Conservation (phyloP, 2,888 invertebrate genomes). For the Drosophila infuscata region DNA sequence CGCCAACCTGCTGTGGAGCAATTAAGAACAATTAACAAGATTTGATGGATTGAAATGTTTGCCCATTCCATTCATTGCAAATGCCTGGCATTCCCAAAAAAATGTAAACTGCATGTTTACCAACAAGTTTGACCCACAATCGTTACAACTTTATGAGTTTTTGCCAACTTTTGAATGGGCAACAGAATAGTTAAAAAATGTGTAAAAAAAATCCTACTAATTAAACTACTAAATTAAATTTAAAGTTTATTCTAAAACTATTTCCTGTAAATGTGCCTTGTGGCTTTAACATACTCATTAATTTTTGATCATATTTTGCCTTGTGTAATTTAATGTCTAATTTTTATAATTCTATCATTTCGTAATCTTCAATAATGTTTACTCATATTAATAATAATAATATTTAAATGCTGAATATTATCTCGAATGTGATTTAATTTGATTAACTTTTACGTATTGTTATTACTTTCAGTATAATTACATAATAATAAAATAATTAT, state of each 20-base stretch:
- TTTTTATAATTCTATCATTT: not conserved
- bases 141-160: slow-evolving; percentile 2
- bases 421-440: not conserved
- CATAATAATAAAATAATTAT: not conserved
- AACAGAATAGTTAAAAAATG: not conserved
- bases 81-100: slow-evolving; percentile 29
- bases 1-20: slow-evolving; percentile 44
- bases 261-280: not conserved
- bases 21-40: slow-evolving; percentile 73
- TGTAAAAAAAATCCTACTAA: not conserved
- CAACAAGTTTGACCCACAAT: slow-evolving; percentile 26
- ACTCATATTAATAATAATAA: not conserved
- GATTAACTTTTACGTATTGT: not conserved
- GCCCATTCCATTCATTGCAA: slow-evolving; percentile 25
- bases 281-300: not conserved
- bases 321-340: not conserved
- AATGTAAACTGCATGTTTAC: slow-evolving; percentile 7
- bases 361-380: not conserved
- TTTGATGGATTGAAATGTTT: slow-evolving; percentile 69
- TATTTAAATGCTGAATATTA: not conserved
- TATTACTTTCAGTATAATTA: not conserved
- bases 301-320: not conserved
- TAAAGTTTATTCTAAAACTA: not conserved
- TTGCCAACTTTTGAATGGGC: not conserved
- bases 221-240: not conserved